Evolutionary conservation across 1,140 invertebrate species (phyloP), one percentile per base, ranked within the genome.

Genomic region (Caenorhabditis latens): DNA sequence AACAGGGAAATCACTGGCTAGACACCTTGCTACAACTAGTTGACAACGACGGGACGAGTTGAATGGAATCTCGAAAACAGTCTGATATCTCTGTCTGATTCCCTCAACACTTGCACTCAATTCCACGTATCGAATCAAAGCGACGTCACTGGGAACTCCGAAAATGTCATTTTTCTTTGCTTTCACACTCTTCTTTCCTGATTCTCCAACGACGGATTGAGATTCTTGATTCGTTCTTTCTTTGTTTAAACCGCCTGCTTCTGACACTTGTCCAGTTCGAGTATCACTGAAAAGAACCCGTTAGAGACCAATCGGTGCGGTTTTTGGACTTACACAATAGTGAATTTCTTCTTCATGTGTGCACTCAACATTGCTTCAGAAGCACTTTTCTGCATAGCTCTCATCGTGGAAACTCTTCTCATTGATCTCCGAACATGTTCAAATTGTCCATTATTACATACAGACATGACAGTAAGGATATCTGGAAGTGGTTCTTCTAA

Each of bases 31-130:
- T 5, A 92, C 90, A 40, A 92, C 91, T 3, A 92, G 55, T 86
- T 92, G 91, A 85, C 91, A 92, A 42, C 91, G 48, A 14, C 91
- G 88, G 16, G 91, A 90, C 2, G 91, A 92, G 79, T 92, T 92
- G 87, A 92, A 92, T 7, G 91, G 91, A 24, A 92, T 89, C 83
- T 92, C 91, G 24, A 91, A 91, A 1, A 91, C 67, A 3, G 86
- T 87, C 91, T 87, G 86, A 67, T 90, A 88, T 61, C 90, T 58
- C 79, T 92, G 86, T 40, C 91, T 61, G 61, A 92, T 90, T 21
- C 90, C 91, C 50, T 91, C 89, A 2, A 92, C 89, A 86, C 87
- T 88, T 4, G 90, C 90, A 43, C 88, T 88, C 43, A 65, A 48
- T 63, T 92, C 92, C 1, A 92, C 91, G 84, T 92, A 92, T 16